Percentiles rank a stretch among this genome's conserved stretches.
Conservation (phyloP, 2,113 vertebrate genomes). For the Eurystomus gularis region DNA sequence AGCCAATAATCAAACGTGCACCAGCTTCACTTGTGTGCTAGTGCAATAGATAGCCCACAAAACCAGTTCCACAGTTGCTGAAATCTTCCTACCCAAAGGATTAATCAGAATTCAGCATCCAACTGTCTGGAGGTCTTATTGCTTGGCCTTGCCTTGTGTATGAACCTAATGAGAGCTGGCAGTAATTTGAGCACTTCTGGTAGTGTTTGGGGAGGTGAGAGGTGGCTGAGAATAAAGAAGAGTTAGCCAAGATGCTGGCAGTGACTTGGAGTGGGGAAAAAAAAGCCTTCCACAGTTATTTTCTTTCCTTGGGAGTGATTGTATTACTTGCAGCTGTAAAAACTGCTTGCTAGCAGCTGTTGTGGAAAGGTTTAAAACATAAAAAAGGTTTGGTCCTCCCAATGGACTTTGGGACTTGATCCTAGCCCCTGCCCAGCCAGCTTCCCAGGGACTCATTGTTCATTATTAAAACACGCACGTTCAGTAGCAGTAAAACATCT, state of each 20-base stretch:
- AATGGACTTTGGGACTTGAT: not conserved
- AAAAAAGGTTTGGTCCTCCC: not conserved
- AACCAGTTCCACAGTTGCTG: not conserved
- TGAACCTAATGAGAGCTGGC: constrained; percentile 54
- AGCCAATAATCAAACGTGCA: not conserved
- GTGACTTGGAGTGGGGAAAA: not conserved
- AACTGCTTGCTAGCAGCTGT: constrained; percentile 40
- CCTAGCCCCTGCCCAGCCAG: not conserved
- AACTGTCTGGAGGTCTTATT: constrained; percentile 15
- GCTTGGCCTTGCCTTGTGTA: not conserved
- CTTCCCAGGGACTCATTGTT: not conserved
- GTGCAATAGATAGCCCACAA: not conserved
- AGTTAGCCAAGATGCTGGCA: constrained; percentile 9
- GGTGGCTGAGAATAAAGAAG: constrained; percentile 48
- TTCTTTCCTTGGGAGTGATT: constrained; percentile 31
- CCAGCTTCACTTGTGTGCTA: not conserved
- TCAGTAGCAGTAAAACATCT: not conserved
- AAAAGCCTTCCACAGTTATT: not conserved
- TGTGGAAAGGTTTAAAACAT: constrained; percentile 8
- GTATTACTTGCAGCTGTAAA: constrained; percentile 11
- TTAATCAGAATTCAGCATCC: constrained; percentile 30
- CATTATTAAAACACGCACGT: not conserved
- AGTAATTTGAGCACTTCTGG: constrained; percentile 52
- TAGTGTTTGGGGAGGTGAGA: constrained; percentile 38
- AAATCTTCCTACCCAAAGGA: constrained; percentile 1